A percentile compares a stretch with the other conserved stretches of the same genome.
These are phyloP conservation scores for Drosophila multiciliata DNA, from an alignment of 2,888 invertebrate genomes.

Conservation along the genomic window DNA sequence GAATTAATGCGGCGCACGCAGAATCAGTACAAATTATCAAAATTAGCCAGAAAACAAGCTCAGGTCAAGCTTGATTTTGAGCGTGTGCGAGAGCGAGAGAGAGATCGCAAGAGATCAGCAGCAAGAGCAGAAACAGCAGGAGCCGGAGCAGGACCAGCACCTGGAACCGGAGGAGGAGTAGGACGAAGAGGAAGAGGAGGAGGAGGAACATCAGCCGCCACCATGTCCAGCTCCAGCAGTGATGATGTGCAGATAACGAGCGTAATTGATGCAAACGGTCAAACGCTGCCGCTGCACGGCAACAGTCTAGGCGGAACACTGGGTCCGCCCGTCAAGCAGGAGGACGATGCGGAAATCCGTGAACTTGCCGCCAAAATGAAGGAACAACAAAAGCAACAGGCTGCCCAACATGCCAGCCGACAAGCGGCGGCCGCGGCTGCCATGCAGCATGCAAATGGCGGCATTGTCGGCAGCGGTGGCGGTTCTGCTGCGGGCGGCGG, in stretches of 20 bases:
- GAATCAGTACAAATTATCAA: constrained; percentile 21
- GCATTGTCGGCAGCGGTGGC: constrained; percentile 16
- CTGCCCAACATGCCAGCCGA: constrained; percentile 81
- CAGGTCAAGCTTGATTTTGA: constrained; percentile 8
- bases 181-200: constrained; percentile 1
- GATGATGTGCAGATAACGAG: constrained; percentile 80
- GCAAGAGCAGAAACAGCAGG: neutral
- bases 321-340: constrained; percentile 83
- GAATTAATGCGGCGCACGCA: constrained; percentile 37
- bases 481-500: constrained; percentile 5
- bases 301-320: constrained; percentile 79
- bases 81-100: constrained; percentile 22
- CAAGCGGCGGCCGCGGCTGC: constrained; percentile 51
- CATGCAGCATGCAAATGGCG: constrained; percentile 69
- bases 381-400: constrained; percentile 89
- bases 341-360: constrained; percentile 94
- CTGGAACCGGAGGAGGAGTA: constrained; percentile 13
- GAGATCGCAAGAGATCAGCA: constrained; percentile 11
- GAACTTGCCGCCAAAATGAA: constrained; percentile 94
- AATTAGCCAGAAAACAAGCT: constrained; percentile 12
- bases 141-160: constrained; percentile 12
- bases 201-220: constrained; percentile 9
- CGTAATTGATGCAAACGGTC: constrained; percentile 83
- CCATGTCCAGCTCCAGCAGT: constrained; percentile 62
- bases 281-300: constrained; percentile 81